phyloP scores from a whole-genome alignment of 2,888 invertebrate species.

The Drosophila anomelani region DNA sequence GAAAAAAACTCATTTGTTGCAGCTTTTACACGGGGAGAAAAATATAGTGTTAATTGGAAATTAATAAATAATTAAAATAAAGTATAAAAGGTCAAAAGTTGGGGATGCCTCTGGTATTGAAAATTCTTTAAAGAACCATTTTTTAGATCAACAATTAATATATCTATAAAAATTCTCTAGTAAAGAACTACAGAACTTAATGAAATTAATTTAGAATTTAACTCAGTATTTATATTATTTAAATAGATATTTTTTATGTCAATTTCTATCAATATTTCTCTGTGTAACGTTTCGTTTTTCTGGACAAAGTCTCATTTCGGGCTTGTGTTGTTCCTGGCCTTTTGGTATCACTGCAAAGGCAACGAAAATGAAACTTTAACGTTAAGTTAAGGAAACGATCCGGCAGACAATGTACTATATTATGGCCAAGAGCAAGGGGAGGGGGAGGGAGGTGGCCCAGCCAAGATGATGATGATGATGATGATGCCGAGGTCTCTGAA shows the following conservation, averaged over 20 bases:
- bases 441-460: conserved; percentile 30
- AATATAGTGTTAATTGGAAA: too few relatives aligned
- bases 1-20: conserved; percentile 72
- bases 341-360: conserved; percentile 74
- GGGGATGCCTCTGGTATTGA: too few relatives aligned
- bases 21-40: conserved; percentile 31
- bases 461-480: conserved; percentile 28
- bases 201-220: too few relatives aligned
- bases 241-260: not conserved
- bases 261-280: not conserved
- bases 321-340: conserved; percentile 48
- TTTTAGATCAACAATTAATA: too few relatives aligned
- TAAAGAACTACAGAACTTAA: too few relatives aligned
- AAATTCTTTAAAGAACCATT: too few relatives aligned
- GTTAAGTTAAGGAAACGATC: conserved; percentile 71
- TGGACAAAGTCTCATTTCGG: conserved; percentile 76
- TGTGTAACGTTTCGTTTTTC: conserved; percentile 23
- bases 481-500: conserved; percentile 36
- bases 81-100: too few relatives aligned
- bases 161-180: too few relatives aligned
- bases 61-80: too few relatives aligned
- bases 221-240: not conserved
- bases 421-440: conserved; percentile 14
- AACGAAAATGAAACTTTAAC: conserved; percentile 76
- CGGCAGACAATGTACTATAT: conserved; percentile 60